Conservation (phyloP, 2,113 vertebrate genomes). For the Crotalus helleri region DNA sequence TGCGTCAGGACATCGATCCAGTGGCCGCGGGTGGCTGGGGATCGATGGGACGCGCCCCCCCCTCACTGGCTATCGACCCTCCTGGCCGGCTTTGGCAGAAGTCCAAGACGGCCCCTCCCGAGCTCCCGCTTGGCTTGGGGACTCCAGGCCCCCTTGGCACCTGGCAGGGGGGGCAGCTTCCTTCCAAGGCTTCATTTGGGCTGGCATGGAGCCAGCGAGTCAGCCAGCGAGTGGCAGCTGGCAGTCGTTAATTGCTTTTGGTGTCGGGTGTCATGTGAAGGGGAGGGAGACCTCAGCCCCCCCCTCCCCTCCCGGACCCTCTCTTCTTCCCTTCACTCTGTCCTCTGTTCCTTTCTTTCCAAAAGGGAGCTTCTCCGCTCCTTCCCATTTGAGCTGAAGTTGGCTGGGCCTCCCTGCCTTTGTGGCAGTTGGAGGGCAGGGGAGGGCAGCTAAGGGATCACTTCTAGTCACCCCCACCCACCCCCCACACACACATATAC, state of each 20-base stretch:
- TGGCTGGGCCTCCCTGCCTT: not conserved
- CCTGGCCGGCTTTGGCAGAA: not conserved
- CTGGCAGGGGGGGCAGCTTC: not conserved
- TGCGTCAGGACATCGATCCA: accelerated
- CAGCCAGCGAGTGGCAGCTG: not conserved
- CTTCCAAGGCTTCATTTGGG: accelerated
- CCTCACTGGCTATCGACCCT: not conserved
- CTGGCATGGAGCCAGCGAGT: not conserved
- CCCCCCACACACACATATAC: not conserved
- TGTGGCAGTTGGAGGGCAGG: not conserved
- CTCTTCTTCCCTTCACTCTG: too few relatives aligned
- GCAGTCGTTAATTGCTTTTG: constrained; percentile 3
- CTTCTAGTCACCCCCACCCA: too few relatives aligned
- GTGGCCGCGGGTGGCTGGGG: not conserved
- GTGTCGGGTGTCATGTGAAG: not conserved
- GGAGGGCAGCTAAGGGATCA: not conserved
- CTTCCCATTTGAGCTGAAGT: too few relatives aligned
- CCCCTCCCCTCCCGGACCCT: not conserved
- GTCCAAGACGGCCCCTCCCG: not conserved
- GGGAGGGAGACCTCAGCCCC: not conserved
- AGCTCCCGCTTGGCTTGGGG: not conserved
- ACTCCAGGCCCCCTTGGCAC: not conserved
- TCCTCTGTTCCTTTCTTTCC: not conserved
- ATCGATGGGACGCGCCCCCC: accelerated
- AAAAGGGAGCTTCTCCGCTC: not conserved